Conservation (phyloP, 2,888 invertebrate genomes). For the Leptopterna dolabrata region DNA sequence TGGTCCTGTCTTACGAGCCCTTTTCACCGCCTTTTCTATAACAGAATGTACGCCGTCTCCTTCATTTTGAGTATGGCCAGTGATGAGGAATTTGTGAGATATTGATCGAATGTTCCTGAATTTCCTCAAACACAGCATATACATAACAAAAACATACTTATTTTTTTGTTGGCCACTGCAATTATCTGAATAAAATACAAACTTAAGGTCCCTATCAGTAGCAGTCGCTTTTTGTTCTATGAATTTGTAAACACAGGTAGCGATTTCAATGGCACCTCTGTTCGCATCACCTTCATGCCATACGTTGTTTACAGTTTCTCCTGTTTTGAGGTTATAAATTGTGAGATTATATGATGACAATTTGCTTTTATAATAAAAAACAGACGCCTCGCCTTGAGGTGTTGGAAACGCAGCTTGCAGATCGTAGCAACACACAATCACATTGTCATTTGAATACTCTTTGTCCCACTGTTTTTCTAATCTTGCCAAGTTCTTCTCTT, state of each 20-base stretch:
- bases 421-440: too few relatives aligned
- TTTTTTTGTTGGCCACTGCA: conserved; percentile 64
- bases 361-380: conserved; percentile 40
- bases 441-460: background rate
- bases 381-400: conserved; percentile 24
- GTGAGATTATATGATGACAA: conserved; percentile 33
- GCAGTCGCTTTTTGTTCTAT: conserved; percentile 4
- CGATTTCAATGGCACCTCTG: too few relatives aligned
- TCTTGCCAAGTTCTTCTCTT: background rate
- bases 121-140: too few relatives aligned
- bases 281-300: too few relatives aligned
- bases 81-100: conserved; percentile 22
- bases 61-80: conserved; percentile 20
- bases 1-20: conserved; percentile 53
- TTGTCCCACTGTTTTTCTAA: conserved; percentile 5
- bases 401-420: conserved; percentile 22
- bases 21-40: conserved; percentile 57
- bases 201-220: background rate
- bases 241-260: conserved; percentile 4
- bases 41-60: conserved; percentile 50
- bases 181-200: conserved; percentile 63
- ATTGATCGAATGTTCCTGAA: conserved; percentile 4
- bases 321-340: conserved; percentile 37
- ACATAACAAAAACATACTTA: conserved; percentile 60
- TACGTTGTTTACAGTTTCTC: too few relatives aligned